Percentiles rank a stretch among this genome's conserved stretches.
These are phyloP conservation scores for Serrognathus titanus DNA, from an alignment of 2,888 invertebrate genomes.

Conservation along the genomic window DNA sequence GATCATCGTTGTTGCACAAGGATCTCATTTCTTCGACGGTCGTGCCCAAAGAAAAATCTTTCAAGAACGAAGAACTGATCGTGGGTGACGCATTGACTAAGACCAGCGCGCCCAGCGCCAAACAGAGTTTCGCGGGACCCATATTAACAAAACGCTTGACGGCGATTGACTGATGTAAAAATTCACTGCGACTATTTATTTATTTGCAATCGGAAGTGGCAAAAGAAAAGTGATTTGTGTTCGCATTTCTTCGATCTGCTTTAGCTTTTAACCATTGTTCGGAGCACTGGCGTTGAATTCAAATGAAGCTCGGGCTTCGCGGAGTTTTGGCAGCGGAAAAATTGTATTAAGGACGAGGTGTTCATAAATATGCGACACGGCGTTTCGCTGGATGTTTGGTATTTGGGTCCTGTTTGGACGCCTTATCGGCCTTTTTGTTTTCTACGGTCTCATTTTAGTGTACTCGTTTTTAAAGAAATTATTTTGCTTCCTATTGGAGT, in stretches of 20 bases:
- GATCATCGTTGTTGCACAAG: constrained; percentile 72
- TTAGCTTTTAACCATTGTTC: constrained; percentile 25
- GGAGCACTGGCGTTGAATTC: constrained; percentile 20
- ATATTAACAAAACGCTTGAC: constrained; percentile 23
- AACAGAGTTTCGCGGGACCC: constrained; percentile 31
- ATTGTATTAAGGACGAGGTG: constrained; percentile 26
- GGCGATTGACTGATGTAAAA: constrained; percentile 25
- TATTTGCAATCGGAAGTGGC: constrained; percentile 28
- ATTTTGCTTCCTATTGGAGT: too few species aligned
- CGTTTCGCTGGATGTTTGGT: constrained; percentile 16
- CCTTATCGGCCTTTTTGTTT: constrained; percentile 24
- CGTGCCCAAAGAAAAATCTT: constrained; percentile 67
- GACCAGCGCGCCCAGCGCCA: constrained; percentile 50
- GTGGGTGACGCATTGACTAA: constrained; percentile 56
- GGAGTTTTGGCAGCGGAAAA: constrained; percentile 6
- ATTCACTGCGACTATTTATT: constrained; percentile 34
- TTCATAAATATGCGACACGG: constrained; percentile 30
- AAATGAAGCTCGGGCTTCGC: constrained; percentile 18
- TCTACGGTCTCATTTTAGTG: constrained; percentile 19
- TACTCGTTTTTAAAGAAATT: too few species aligned
- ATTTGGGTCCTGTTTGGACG: constrained; percentile 30
- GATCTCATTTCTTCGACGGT: constrained; percentile 74
- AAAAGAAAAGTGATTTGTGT: constrained; percentile 24
- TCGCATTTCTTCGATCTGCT: constrained; percentile 30
- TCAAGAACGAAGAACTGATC: constrained; percentile 65